These are phyloP conservation scores for Drosophila setosimentum DNA, from an alignment of 2,888 invertebrate genomes.

Conservation along the genomic window DNA sequence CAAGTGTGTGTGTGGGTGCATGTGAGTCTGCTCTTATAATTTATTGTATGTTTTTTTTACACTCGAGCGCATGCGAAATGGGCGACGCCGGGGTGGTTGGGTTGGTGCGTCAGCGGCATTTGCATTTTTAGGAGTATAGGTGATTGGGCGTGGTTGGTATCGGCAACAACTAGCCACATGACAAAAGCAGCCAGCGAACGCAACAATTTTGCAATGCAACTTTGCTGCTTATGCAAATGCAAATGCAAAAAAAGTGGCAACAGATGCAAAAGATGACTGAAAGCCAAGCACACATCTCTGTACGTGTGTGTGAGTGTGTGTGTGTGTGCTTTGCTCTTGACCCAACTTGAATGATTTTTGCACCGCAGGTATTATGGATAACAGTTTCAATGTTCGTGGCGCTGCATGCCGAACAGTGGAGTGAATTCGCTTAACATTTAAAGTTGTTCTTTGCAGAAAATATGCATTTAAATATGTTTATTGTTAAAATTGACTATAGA, in stretches of 20 bases:
- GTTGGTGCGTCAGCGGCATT: slow-evolving; percentile 14
- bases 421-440: neutral
- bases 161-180: slow-evolving; percentile 17
- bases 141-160: neutral
- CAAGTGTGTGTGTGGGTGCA: slow-evolving; percentile 8
- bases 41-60: slow-evolving; percentile 74
- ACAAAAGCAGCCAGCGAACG: slow-evolving; percentile 42
- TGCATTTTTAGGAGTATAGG: neutral
- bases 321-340: slow-evolving; percentile 29
- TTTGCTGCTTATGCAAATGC: slow-evolving; percentile 72
- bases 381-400: slow-evolving; percentile 31
- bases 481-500: too few species aligned
- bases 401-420: slow-evolving; percentile 42
- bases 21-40: slow-evolving; percentile 56
- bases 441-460: neutral
- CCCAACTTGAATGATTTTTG: slow-evolving; percentile 62
- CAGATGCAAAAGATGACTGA: slow-evolving; percentile 53
- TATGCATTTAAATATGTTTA: neutral
- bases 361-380: slow-evolving; percentile 64
- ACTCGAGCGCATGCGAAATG: slow-evolving; percentile 63
- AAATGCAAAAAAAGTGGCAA: slow-evolving; percentile 51
- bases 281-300: slow-evolving; percentile 24
- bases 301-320: neutral
- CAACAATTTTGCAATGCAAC: slow-evolving; percentile 62
- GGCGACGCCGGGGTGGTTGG: neutral